Evolutionary conservation across 2,113 vertebrate genomes (phyloP), one percentile per base, ranked within the genome.

Genomic region (Tautogolabrus adspersus): DNA sequence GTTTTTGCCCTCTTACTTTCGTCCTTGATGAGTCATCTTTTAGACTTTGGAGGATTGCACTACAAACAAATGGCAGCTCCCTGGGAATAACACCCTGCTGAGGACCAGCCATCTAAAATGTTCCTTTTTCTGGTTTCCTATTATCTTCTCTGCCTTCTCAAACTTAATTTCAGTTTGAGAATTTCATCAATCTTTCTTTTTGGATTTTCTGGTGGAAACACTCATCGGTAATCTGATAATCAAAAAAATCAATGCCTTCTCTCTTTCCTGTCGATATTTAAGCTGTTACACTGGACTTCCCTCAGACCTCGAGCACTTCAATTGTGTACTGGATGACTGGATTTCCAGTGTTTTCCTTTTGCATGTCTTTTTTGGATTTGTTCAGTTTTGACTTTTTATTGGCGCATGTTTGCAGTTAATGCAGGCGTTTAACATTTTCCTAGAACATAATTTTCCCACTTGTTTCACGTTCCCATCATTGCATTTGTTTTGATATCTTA

Each of bases 11-110:
- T 72, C 56, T 62, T 47, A 68, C 77, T 85, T 72, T 61, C 57
- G 77, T 83, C 77, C 34, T 62, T 37, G 34, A 70, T 90, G 89
- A 90, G 66, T 89, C 87, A 88, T 88, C 77, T 44, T 79, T 84
- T 75, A 49, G 60, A 81, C 70, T 77, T 75, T 49, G 59, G 72
- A 78, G 65, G 49, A 83, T 66, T 77, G 64, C 81, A 74, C 68
- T 54, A 30, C 37, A 54, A 65, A 84, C 74, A 73, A 67, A 82
- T 83, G 67, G 62, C 51, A 22, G 47, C 65, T 77, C 71, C 72
- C 79, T 34, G 70, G 30, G 77, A 71, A 57, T 75, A 66, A 51
- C 68, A 58, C 57, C 78, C 72, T 15, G 38, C 79, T 79, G 77
- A 72, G 74, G 67, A 68, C 26, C 72, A 83, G 68, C 63, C 77